These are phyloP conservation scores for Erebia palarica DNA, from an alignment of 2,888 invertebrate species.

Conservation along the genomic window DNA sequence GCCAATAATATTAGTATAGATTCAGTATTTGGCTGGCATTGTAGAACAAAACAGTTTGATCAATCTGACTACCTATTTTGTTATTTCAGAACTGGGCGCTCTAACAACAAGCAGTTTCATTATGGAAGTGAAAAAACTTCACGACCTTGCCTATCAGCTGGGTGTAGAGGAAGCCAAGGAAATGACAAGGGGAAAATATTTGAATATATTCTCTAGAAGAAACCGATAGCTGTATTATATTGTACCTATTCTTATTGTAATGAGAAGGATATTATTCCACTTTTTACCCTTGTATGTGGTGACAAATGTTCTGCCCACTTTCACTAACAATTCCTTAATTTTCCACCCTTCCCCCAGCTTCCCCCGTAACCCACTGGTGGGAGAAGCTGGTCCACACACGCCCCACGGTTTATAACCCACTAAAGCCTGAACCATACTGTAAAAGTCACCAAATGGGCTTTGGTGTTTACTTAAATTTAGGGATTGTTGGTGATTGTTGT, in stretches of 20 bases:
- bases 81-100: constrained; percentile 85
- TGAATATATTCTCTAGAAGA: constrained; percentile 88
- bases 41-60: too few species aligned
- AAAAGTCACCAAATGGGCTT: too few species aligned
- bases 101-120: constrained; percentile 92
- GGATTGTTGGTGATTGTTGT: too few species aligned
- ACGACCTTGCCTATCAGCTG: constrained; percentile 96
- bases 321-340: too few species aligned
- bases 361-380: too few species aligned
- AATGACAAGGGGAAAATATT: constrained; percentile 97
- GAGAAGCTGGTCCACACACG: too few species aligned
- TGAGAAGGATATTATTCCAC: background rate
- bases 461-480: too few species aligned
- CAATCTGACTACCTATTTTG: background rate
- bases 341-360: too few species aligned
- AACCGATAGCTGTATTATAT: constrained; percentile 50
- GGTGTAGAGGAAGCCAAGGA: constrained; percentile 97
- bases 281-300: background rate
- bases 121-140: constrained; percentile 95
- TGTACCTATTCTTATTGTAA: background rate
- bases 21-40: too few species aligned
- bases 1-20: too few species aligned
- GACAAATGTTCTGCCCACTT: background rate
- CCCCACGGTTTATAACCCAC: too few species aligned
- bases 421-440: too few species aligned